Percentiles rank a stretch among this genome's conserved stretches.
Conservation (phyloP, 2,888 invertebrate genomes). For the Cerastis leucographa region DNA sequence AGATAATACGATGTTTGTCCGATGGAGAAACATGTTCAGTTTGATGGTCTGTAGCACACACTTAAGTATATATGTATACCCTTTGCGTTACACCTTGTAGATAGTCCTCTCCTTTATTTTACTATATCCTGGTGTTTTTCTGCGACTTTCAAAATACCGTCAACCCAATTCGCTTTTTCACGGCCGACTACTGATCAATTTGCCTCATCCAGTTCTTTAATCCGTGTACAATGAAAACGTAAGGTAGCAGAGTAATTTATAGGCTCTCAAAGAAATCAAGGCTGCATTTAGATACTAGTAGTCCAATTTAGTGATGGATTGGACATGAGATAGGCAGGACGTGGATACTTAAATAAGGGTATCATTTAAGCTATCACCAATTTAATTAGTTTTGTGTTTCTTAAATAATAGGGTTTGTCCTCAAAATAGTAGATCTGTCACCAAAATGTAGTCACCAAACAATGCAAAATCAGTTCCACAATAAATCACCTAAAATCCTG, state of each 20-base stretch:
- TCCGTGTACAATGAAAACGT: slow-evolving; percentile 55
- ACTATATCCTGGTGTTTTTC: neutral
- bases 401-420: no score
- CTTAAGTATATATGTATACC: no score
- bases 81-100: no score
- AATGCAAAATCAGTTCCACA: no score
- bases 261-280: slow-evolving; percentile 68
- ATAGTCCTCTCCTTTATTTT: neutral
- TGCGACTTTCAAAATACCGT: neutral
- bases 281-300: slow-evolving; percentile 40
- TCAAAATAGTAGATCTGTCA: no score
- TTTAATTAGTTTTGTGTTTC: no score
- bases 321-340: neutral
- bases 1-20: no score
- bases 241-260: slow-evolving; percentile 62
- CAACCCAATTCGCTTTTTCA: neutral
- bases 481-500: no score
- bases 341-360: neutral
- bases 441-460: no score
- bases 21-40: no score
- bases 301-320: slow-evolving; percentile 41
- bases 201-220: slow-evolving; percentile 38
- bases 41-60: no score
- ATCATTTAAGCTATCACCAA: no score
- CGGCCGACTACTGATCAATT: neutral